These are phyloP conservation scores for Eumerus sabulonum DNA, from an alignment of 2,888 invertebrate genomes.

Conservation along the genomic window DNA sequence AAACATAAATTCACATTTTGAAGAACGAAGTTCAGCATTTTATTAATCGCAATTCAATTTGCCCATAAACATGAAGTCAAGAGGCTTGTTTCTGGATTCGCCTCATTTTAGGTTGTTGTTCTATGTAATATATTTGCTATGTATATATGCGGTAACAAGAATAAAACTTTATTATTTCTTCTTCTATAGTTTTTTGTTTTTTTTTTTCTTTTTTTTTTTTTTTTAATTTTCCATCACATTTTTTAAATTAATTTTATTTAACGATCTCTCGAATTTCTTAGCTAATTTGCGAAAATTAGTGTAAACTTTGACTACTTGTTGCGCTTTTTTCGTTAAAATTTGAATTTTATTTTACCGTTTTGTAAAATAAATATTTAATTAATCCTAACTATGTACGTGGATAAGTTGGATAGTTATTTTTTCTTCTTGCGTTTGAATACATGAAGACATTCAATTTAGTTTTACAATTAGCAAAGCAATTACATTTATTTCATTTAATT, in stretches of 20 bases:
- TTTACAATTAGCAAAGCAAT: no score
- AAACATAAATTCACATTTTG: no score
- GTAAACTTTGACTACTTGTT: slow-evolving; percentile 60
- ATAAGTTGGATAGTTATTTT: slow-evolving; percentile 25
- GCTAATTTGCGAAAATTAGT: slow-evolving; percentile 59
- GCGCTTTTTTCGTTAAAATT: slow-evolving; percentile 43
- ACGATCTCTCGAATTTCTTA: no score
- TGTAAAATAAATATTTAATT: slow-evolving; percentile 67
- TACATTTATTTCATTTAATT: not conserved
- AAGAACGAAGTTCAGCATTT: slow-evolving; percentile 17
- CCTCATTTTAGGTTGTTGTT: no score
- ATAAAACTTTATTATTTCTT: slow-evolving; percentile 60
- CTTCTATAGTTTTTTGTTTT: slow-evolving; percentile 11
- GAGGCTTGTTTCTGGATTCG: no score
- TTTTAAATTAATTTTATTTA: slow-evolving; percentile 41
- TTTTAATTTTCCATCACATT: slow-evolving; percentile 54
- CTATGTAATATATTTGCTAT: not conserved
- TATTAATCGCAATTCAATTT: not conserved
- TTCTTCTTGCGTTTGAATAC: slow-evolving; percentile 24
- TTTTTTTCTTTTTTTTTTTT: no score
- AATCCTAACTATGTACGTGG: slow-evolving; percentile 57
- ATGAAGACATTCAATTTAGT: slow-evolving; percentile 1
- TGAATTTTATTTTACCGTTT: not conserved
- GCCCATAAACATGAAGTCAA: not conserved
- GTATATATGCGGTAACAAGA: slow-evolving; percentile 58